Base-by-base conservation (phyloP, 2,888 invertebrate species). In the Dasypogon diadema region DNA sequence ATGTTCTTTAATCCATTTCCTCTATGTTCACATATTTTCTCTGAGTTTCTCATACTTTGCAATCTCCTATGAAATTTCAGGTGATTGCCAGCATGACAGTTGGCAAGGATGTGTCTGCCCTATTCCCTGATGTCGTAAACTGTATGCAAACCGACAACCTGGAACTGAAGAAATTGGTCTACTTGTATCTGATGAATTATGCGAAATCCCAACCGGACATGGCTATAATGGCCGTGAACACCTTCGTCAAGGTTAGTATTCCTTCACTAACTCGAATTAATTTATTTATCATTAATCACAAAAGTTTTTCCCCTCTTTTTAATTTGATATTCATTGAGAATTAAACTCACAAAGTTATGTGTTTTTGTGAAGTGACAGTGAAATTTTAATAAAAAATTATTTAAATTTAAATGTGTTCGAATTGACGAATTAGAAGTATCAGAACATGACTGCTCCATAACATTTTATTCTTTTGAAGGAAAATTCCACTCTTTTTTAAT, bases 11-110 rank as follows among this genome's bases (percentile, higher is more conserved):
- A n/a, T n/a, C n/a, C n/a, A n/a, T n/a, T n/a, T n/a, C n/a, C n/a
- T n/a, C n/a, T n/a, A n/a, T n/a, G n/a, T n/a, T n/a, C n/a, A n/a
- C n/a, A n/a, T n/a, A n/a, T n/a, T n/a, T n/a, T n/a, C n/a, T n/a
- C n/a, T n/a, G n/a, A n/a, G n/a, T n/a, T n/a, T n/a, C n/a, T n/a
- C n/a, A n/a, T n/a, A n/a, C n/a, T n/a, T n/a, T n/a, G n/a, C n/a
- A n/a, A n/a, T n/a, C n/a, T n/a, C 8, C 18, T 34, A 12, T 14
- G 2, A 26, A 51, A 26, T 26, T 68, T 22, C 3, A 98, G 93
- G 99, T 99, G 18, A 99, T 99, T 84, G 99, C 99, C 22, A 98
- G 98, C 78, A 99, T 99, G 99, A 99, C 99, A 4, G 99, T 99
- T 21, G 99, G 99, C 72, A 99, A 99, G 89, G 99, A 99, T 90